Evolutionary conservation across 2,113 vertebrate species (phyloP), one percentile per base, ranked within the genome.

Genomic region (Ranitomeya variabilis): DNA sequence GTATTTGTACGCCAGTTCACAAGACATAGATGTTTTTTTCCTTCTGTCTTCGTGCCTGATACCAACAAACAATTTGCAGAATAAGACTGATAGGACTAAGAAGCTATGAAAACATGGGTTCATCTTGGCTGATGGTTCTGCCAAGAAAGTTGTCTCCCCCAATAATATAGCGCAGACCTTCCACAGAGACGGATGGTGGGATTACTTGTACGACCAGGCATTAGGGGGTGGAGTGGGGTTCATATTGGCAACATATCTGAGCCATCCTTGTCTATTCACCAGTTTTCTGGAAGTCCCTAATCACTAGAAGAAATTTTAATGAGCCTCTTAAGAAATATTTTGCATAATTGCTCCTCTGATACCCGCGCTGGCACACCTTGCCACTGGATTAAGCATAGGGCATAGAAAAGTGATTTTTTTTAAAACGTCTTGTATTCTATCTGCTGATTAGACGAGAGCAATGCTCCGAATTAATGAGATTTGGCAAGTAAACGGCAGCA

Each of bases 391-490:
- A 78, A 15, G 26, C 69, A 26, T 21, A 26, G 80, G 80, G 59
- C 74, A 64, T 67, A 64, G 18, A 69, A 83, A 79, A 66, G 51
- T 37, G 13, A 51, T 86, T 86, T 52, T 2, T 18, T 86, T 52
- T 2, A 6, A 8, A 80, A 87, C 31, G 71, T 79, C 60, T 87
- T 79, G 80, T 55, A 21, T 80, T 64, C 52, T n/a, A 11, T 51
- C 7, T 77, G 71, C 69, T 84, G 87, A 84, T 89, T 85, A 85
- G 79, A 83, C 67, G 45, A 77, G 81, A 88, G 57, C 52, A 55
- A 60, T 78, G 80, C 45, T 69, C 78, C 67, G 54, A 85, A 85
- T 85, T 85, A 89, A 89, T 69, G 87, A 85, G 87, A 45, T 84
- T 85, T 89, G 81, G 60, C 87, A 87, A 83, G 57, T 26, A 2